These are phyloP conservation scores for Muraenolepis orangiensis DNA, from an alignment of 2,797 vertebrate genomes.

Conservation along the genomic window DNA sequence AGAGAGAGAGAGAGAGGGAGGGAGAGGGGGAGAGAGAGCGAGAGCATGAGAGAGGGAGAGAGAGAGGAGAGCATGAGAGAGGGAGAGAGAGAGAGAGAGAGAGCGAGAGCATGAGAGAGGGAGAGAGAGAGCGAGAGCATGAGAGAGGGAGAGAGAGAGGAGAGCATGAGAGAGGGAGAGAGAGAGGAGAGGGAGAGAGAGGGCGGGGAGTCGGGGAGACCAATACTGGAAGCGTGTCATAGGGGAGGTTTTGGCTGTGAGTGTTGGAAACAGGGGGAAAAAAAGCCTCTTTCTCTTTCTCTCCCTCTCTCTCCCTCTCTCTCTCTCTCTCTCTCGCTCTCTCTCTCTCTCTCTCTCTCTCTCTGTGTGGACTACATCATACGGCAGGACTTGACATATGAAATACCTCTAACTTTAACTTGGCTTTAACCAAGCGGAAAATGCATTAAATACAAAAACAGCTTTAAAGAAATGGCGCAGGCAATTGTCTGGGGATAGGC, in stretches of 20 bases:
- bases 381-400: background rate
- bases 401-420: background rate
- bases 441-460: slow-evolving; percentile 1
- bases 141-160: too few species aligned
- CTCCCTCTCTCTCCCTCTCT: too few species aligned
- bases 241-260: slow-evolving; percentile 42
- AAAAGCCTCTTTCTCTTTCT: background rate
- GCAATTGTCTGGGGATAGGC: background rate
- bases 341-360: too few species aligned
- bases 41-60: too few species aligned
- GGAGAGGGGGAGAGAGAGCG: too few species aligned
- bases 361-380: background rate
- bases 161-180: too few species aligned
- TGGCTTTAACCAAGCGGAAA: slow-evolving; percentile 1
- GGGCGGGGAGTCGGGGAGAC: slow-evolving; percentile 35
- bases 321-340: background rate
- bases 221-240: slow-evolving; percentile 43
- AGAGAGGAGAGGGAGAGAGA: too few species aligned
- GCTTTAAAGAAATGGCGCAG: background rate
- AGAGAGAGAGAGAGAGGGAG: too few species aligned
- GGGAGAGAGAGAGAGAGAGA: too few species aligned
- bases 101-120: too few species aligned
- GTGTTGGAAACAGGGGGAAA: slow-evolving; percentile 11
- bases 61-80: too few species aligned
- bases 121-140: too few species aligned